These are phyloP conservation scores for Poeciliopsis gracilis DNA, from an alignment of 2,797 vertebrate species.

Conservation along the genomic window DNA sequence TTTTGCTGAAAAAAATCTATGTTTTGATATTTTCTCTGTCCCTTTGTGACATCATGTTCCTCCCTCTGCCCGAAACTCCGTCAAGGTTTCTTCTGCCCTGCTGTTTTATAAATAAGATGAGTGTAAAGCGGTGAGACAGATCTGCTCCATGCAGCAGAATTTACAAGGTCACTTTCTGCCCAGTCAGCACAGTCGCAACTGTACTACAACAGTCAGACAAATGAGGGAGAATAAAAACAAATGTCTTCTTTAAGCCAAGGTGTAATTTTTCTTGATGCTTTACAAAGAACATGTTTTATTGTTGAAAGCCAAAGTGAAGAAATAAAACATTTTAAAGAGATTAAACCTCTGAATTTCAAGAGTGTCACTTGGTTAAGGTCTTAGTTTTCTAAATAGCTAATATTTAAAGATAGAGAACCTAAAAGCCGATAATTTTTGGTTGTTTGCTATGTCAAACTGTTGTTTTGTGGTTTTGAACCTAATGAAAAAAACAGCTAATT, in stretches of 20 bases:
- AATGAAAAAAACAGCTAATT: no score
- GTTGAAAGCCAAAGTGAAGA: background rate
- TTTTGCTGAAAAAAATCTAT: background rate
- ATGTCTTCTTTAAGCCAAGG: background rate
- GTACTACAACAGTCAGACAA: background rate
- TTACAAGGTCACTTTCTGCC: slow-evolving; percentile 55
- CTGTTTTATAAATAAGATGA: slow-evolving; percentile 61
- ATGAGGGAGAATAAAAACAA: background rate
- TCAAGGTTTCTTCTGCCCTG: slow-evolving; percentile 32
- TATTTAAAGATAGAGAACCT: background rate
- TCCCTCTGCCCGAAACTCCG: slow-evolving; percentile 23
- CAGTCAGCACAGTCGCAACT: slow-evolving; percentile 53
- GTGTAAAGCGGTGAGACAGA: slow-evolving; percentile 58
- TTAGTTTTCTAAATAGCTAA: background rate
- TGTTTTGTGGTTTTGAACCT: background rate
- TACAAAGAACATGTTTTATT: background rate
- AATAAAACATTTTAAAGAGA: background rate
- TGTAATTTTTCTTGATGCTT: background rate
- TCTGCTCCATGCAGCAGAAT: slow-evolving; percentile 33
- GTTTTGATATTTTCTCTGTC: slow-evolving; percentile 17
- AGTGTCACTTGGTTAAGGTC: background rate
- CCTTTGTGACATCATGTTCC: background rate
- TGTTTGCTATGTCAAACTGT: background rate
- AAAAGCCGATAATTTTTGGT: background rate
- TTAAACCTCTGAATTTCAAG: background rate